Evolutionary conservation across 2,888 invertebrate genomes (phyloP).

Genomic region (Coremacera marginata): DNA sequence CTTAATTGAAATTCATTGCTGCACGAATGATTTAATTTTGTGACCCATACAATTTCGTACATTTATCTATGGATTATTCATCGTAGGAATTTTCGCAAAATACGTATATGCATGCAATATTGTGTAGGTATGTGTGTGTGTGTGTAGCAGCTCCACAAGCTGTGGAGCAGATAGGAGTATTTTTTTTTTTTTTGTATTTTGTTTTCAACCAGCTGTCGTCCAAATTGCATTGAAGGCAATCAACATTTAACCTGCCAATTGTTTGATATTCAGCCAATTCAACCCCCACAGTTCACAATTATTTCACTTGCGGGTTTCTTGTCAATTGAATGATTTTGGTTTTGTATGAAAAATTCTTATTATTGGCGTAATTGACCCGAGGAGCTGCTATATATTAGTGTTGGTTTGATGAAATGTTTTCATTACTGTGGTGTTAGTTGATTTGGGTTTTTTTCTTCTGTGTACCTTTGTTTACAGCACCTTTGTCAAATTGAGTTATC

Average conservation of each 20-base stretch:
- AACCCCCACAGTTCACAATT: background rate
- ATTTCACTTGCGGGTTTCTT: background rate
- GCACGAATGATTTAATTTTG: conserved; percentile 46
- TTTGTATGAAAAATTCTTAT: background rate
- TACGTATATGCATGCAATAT: background rate
- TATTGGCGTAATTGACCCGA: conserved; percentile 13
- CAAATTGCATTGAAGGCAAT: conserved; percentile 47
- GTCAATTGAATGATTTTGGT: background rate
- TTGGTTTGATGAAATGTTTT: background rate
- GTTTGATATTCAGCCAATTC: conserved; percentile 31
- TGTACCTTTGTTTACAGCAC: no score
- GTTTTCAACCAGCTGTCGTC: background rate
- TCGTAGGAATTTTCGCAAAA: background rate
- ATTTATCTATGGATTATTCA: conserved; percentile 14
- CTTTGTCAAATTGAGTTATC: no score
- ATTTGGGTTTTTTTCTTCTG: background rate
- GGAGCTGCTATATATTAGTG: background rate
- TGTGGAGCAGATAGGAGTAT: background rate
- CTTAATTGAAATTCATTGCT: conserved; percentile 50
- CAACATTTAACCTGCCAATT: conserved; percentile 52
- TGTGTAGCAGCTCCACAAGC: background rate
- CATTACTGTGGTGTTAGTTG: background rate
- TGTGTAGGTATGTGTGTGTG: background rate
- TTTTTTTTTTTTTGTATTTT: no score
- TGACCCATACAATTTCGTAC: conserved; percentile 40